Conservation (phyloP, 2,888 invertebrate genomes). For the Ditula angustiorana region DNA sequence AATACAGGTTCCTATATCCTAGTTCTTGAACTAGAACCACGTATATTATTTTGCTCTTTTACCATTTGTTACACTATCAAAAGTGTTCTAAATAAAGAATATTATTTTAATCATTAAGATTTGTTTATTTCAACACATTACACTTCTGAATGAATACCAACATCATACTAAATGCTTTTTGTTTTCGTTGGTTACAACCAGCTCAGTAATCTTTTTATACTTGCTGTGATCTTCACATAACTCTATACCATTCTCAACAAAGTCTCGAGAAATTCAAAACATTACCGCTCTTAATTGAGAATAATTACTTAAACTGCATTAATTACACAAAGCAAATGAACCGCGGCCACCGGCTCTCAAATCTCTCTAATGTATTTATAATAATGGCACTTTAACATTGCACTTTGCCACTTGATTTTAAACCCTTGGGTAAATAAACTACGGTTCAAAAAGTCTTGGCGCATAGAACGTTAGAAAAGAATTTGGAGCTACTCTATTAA, state of each 20-base stretch:
- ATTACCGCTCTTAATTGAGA: slow-evolving; percentile 32
- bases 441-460: not conserved
- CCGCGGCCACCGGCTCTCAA: slow-evolving; percentile 16
- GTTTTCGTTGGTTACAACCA: not conserved
- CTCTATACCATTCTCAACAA: not conserved
- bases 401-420: not conserved
- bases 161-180: not conserved
- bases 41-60: no score
- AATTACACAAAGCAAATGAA: slow-evolving; percentile 30
- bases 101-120: no score
- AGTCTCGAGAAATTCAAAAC: slow-evolving; percentile 18
- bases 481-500: slow-evolving; percentile 39
- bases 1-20: no score
- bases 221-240: not conserved
- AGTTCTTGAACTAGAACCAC: no score
- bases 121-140: no score
- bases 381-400: slow-evolving; percentile 19
- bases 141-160: not conserved
- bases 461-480: not conserved
- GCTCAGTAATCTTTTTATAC: not conserved
- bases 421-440: not conserved
- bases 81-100: no score
- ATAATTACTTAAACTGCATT: slow-evolving; percentile 26
- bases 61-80: no score
- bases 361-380: slow-evolving; percentile 38